These are phyloP conservation scores for Thermophis baileyi DNA, from an alignment of 2,113 vertebrate species.

Conservation along the genomic window DNA sequence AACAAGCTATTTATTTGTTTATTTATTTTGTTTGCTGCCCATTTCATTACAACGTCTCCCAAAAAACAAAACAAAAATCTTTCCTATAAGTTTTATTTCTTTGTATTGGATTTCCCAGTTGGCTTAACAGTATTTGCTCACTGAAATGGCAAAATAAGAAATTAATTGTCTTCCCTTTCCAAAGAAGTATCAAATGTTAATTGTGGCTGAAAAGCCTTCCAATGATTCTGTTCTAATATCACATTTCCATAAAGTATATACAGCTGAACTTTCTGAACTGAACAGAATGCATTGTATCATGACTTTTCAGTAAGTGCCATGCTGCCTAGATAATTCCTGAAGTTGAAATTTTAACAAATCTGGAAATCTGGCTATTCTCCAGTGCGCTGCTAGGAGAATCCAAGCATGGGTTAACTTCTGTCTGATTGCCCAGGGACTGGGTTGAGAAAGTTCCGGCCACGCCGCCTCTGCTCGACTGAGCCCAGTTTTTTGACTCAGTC, in stretches of 20 bases:
- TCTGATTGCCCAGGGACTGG: too few species aligned
- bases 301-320: not conserved
- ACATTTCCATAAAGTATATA: slow-evolving; percentile 64
- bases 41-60: not conserved
- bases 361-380: not conserved
- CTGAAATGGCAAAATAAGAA: slow-evolving; percentile 52
- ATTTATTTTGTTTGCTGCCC: not conserved
- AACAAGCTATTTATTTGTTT: not conserved
- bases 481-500: too few species aligned
- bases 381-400: too few species aligned
- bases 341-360: not conserved
- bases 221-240: slow-evolving; percentile 64
- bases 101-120: not conserved
- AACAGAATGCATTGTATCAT: slow-evolving; percentile 8
- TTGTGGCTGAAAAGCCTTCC: slow-evolving; percentile 59
- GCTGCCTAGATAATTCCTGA: not conserved
- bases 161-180: slow-evolving; percentile 53
- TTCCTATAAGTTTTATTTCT: slow-evolving; percentile 26
- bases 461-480: too few species aligned
- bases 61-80: not conserved
- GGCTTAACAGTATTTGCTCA: slow-evolving; percentile 49
- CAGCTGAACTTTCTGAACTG: slow-evolving; percentile 32
- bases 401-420: too few species aligned
- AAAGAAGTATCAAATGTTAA: slow-evolving; percentile 59
- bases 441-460: too few species aligned